phyloP scores from a whole-genome alignment of 2,888 invertebrate species.

The Spatulosminthurus flaviceps region DNA sequence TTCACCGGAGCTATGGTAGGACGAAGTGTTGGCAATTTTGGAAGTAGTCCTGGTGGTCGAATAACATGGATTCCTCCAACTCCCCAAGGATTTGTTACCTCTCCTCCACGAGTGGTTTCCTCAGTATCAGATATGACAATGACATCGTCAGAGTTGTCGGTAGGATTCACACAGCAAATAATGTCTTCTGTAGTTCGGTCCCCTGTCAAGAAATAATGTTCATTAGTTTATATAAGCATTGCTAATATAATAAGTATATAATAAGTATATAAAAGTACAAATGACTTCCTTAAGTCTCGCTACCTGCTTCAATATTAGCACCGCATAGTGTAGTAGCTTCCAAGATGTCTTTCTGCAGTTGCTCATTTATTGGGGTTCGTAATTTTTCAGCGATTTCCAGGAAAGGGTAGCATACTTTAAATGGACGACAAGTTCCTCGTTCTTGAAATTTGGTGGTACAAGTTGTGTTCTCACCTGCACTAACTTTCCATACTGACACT shows the following conservation, averaged over 20 bases:
- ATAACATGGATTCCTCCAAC: background rate
- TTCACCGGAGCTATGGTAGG: background rate
- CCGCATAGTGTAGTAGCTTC: background rate
- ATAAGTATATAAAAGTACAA: no score
- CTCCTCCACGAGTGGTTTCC: background rate
- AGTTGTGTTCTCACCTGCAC: background rate
- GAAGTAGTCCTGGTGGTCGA: background rate
- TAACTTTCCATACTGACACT: background rate
- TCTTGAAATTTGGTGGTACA: background rate
- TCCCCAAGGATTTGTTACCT: background rate
- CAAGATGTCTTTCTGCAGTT: slow-evolving; percentile 20
- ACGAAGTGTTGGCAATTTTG: background rate
- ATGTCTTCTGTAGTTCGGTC: background rate
- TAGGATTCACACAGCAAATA: background rate
- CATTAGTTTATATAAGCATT: no score
- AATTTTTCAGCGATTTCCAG: background rate
- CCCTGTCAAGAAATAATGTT: background rate
- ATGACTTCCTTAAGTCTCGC: no score
- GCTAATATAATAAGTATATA: no score
- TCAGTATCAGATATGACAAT: background rate
- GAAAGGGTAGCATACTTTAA: background rate
- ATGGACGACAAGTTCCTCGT: background rate
- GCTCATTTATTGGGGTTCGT: background rate
- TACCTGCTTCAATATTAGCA: background rate
- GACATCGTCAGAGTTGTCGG: background rate